Evolutionary conservation across 2,797 vertebrate species (phyloP).

Genomic region (Rachycentron canadum): DNA sequence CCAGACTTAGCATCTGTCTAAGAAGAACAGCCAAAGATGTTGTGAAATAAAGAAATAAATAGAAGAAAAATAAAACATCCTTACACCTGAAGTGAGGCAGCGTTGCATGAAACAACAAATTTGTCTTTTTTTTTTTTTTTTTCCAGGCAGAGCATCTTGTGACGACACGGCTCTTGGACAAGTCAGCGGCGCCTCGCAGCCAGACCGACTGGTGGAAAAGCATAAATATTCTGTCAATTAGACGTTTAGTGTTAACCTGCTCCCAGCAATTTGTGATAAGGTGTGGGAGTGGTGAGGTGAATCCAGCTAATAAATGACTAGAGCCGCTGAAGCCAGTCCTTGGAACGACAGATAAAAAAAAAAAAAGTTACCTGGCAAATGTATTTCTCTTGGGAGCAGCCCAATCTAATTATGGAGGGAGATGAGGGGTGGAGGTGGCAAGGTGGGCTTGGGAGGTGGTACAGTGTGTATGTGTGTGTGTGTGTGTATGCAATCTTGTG

Average conservation of each 20-base stretch:
- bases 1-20: neutral
- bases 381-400: conserved; percentile 81
- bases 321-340: conserved; percentile 67
- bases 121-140: conserved; percentile 17
- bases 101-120: conserved; percentile 45
- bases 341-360: conserved; percentile 56
- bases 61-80: neutral
- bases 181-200: conserved; percentile 35
- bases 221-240: conserved; percentile 88
- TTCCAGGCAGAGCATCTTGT: neutral
- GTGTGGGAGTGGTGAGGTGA: conserved; percentile 85
- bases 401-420: conserved; percentile 82
- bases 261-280: conserved; percentile 89
- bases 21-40: neutral
- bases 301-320: conserved; percentile 88
- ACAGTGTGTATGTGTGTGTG: conserved; percentile 5
- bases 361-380: conserved; percentile 81
- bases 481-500: neutral
- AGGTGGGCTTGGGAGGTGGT: conserved; percentile 28
- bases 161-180: conserved; percentile 38
- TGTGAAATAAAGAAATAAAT: neutral
- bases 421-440: conserved; percentile 55
- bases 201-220: conserved; percentile 79
- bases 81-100: conserved; percentile 13
- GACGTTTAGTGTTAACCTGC: conserved; percentile 82